Conservation (phyloP, 2,113 vertebrate genomes). For the Alexandromys fortis region DNA sequence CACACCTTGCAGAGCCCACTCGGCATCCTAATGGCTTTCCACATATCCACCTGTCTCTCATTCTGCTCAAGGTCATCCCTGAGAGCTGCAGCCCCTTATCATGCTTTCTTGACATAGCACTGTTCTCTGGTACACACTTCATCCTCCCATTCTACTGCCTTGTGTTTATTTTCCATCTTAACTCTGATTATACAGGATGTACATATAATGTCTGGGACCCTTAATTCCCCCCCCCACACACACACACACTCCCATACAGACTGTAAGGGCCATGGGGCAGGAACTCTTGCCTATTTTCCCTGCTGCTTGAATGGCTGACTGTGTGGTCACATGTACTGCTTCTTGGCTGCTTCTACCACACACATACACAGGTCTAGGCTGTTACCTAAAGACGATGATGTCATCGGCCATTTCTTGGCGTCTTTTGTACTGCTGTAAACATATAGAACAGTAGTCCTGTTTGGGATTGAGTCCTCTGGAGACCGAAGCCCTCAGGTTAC, state of each 20-base stretch:
- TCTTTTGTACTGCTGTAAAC: conserved; percentile 96
- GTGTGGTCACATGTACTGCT: background rate
- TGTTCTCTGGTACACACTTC: background rate
- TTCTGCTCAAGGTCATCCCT: conserved; percentile 2
- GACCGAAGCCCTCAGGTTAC: conserved; percentile 93
- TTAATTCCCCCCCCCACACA: no score
- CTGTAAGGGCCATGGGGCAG: background rate
- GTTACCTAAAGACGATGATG: conserved; percentile 96
- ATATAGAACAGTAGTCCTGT: conserved; percentile 96
- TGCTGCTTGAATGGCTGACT: background rate
- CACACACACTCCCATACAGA: background rate
- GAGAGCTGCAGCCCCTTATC: background rate
- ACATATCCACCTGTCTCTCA: background rate
- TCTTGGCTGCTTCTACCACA: background rate
- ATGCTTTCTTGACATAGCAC: background rate
- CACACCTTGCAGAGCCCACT: conserved; percentile 32
- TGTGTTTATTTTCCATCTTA: background rate
- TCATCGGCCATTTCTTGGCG: conserved; percentile 92
- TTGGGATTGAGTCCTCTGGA: conserved; percentile 95
- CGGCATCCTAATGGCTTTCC: background rate
- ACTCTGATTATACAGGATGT: background rate
- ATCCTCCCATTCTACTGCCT: background rate
- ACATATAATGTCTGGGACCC: background rate
- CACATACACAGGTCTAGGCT: rapidly evolving
- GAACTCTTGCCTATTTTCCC: background rate